A percentile compares a stretch with the other conserved stretches of the same genome.
Conservation (phyloP, 2,888 invertebrate species). For the Thereva unica region DNA sequence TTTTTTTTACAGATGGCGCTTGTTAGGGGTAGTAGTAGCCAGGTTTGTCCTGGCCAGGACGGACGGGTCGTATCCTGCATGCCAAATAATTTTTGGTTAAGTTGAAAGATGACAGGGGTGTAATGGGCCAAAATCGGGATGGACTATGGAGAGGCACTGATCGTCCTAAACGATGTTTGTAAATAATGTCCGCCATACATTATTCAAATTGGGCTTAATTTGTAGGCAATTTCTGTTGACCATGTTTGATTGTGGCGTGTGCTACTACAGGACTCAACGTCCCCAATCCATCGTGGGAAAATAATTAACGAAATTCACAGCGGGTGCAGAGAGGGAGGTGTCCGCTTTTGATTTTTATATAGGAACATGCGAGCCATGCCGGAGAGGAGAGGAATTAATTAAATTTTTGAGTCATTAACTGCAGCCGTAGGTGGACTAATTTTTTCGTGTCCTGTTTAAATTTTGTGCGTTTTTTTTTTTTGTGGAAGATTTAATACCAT, state of each 20-base stretch:
- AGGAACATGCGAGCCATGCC: neutral
- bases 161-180: neutral
- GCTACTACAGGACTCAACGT: neutral
- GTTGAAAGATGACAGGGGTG: slow-evolving; percentile 4
- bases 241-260: slow-evolving; percentile 12
- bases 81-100: neutral
- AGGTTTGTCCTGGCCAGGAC: too few species aligned
- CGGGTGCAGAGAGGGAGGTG: slow-evolving; percentile 3
- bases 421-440: too few species aligned
- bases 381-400: slow-evolving; percentile 10
- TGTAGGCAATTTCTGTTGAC: slow-evolving; percentile 24
- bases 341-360: slow-evolving; percentile 10
- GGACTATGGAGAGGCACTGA: neutral
- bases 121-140: slow-evolving; percentile 1
- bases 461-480: too few species aligned
- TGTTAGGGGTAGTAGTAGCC: too few species aligned
- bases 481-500: too few species aligned
- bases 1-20: too few species aligned
- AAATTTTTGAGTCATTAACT: slow-evolving; percentile 18
- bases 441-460: too few species aligned
- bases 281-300: slow-evolving; percentile 1
- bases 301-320: slow-evolving; percentile 14
- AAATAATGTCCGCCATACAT: neutral
- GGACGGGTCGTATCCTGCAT: too few species aligned
- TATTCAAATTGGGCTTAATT: slow-evolving; percentile 25